Evolutionary conservation across 2,888 invertebrate species (phyloP).

Genomic region (Plebejus anna): DNA sequence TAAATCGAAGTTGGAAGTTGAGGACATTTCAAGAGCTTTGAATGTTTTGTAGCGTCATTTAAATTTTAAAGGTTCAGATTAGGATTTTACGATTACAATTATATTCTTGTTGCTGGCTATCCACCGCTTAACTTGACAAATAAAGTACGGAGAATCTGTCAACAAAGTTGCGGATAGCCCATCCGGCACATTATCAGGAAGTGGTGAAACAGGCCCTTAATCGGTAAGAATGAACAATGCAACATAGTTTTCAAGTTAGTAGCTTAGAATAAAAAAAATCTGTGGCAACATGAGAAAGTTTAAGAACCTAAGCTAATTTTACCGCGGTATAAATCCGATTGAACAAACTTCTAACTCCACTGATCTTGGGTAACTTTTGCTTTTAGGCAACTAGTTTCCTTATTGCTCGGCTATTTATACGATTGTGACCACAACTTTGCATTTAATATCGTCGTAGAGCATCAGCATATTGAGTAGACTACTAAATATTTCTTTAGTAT

Average conservation of each 20-base stretch:
- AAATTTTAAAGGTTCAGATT: no score
- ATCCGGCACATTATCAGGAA: no score
- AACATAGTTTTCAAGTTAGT: not conserved
- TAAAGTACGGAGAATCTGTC: no score
- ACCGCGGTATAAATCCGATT: constrained; percentile 8
- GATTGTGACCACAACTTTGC: not conserved
- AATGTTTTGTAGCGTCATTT: not conserved
- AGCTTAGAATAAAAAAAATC: not conserved
- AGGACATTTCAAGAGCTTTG: not conserved
- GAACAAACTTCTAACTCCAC: not conserved
- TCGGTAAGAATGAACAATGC: not conserved
- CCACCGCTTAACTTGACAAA: no score
- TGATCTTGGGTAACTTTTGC: constrained; percentile 15
- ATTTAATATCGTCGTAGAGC: not conserved
- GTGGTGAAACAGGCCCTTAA: no score
- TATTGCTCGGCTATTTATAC: not conserved
- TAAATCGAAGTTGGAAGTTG: not conserved
- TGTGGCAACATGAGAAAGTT: not conserved
- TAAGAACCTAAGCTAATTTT: constrained; percentile 12
- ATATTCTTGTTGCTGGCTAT: no score
- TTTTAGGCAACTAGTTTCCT: not conserved
- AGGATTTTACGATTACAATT: no score
- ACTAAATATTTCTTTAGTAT: no score
- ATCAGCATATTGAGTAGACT: not conserved
- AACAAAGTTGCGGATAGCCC: no score